Conservation (phyloP, 2,797 vertebrate genomes). For the Hafferia zeledoni region DNA sequence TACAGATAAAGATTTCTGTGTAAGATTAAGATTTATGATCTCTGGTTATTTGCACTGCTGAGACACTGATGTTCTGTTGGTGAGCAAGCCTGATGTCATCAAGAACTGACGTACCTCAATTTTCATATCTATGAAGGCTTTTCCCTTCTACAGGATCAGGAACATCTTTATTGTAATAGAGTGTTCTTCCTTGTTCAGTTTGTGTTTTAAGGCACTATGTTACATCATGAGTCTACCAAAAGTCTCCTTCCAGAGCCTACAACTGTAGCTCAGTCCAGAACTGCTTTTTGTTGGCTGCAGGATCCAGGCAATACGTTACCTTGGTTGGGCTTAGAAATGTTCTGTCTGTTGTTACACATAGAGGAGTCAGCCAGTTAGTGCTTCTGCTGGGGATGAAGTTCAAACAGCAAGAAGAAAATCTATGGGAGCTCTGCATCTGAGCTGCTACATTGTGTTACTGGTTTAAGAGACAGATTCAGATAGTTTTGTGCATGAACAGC, state of each 20-base stretch:
- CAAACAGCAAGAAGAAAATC: neutral
- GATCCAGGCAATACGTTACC: neutral
- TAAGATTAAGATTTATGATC: neutral
- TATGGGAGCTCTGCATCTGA: neutral
- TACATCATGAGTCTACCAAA: neutral
- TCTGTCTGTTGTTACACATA: neutral
- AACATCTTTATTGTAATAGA: neutral
- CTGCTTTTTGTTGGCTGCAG: neutral
- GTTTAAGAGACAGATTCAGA: neutral
- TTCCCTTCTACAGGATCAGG: neutral
- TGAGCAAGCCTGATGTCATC: neutral
- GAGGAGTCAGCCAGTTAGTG: neutral
- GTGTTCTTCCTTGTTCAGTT: neutral
- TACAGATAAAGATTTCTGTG: neutral
- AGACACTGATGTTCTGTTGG: neutral
- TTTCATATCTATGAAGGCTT: neutral
- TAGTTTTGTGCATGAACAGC: neutral
- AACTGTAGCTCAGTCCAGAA: neutral
- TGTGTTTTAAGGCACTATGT: neutral
- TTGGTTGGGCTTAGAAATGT: neutral
- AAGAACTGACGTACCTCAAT: rapidly evolving
- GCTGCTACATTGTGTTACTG: neutral
- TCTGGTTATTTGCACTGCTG: neutral
- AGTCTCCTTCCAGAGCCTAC: neutral
- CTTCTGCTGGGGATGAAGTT: neutral